Percentiles rank a stretch among this genome's conserved stretches.
phyloP scores from a whole-genome alignment of 2,888 invertebrate genomes.

The Apotomis turbidana region DNA sequence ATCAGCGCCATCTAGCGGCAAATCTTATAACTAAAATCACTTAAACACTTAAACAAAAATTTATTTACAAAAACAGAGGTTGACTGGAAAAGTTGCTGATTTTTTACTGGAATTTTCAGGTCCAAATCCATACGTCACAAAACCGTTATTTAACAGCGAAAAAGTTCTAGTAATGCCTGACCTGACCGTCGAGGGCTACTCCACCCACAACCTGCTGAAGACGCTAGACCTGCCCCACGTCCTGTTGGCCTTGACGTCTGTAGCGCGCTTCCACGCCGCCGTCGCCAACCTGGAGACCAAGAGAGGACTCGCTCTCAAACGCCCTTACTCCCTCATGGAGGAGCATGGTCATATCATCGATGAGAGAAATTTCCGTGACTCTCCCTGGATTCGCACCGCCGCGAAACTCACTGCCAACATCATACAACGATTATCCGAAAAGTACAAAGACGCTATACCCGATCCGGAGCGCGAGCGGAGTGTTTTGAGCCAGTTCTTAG shows the following conservation, averaged over 20 bases:
- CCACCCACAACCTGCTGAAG: conserved; percentile 49
- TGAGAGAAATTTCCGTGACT: conserved; percentile 60
- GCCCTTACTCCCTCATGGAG: conserved; percentile 53
- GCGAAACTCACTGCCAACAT: conserved; percentile 62
- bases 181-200: conserved; percentile 60
- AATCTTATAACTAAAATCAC: no score
- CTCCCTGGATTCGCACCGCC: conserved; percentile 60
- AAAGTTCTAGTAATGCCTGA: conserved; percentile 69
- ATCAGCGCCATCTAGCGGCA: no score
- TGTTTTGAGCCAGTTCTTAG: conserved; percentile 53
- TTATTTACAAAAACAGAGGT: no score
- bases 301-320: conserved; percentile 45
- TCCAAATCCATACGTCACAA: conserved; percentile 60
- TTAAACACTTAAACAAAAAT: no score
- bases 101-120: conserved; percentile 48
- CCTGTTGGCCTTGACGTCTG: conserved; percentile 50
- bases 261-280: conserved; percentile 71
- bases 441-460: conserved; percentile 48
- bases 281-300: conserved; percentile 63
- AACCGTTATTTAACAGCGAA: conserved; percentile 61
- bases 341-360: conserved; percentile 54
- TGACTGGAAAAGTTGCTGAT: no score
- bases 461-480: conserved; percentile 51
- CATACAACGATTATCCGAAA: conserved; percentile 58
- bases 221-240: conserved; percentile 61